Evolutionary conservation across 1,140 invertebrate genomes (phyloP), one percentile per base, ranked within the genome.

Genomic region (Bombus huntii): DNA sequence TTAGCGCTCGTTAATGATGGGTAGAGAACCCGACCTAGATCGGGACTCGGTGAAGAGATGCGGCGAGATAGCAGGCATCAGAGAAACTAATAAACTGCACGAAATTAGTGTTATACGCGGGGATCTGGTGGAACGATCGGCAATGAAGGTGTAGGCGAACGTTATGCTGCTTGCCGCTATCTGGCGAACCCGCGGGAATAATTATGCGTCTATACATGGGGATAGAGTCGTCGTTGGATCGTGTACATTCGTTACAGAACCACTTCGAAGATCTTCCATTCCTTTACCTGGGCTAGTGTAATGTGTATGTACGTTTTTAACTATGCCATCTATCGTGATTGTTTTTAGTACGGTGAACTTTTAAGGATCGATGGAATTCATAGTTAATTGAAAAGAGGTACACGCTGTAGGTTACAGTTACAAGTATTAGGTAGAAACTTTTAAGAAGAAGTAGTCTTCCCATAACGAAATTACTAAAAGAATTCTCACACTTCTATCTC

Each of bases 81-180:
- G 53, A 73, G 83, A 74, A 74, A 81, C 78, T 81, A 85, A 85
- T 85, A 85, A 85, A 85, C 83, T n/a, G 59, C 44, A 5, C 25
- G 71, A 81, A 85, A 85, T 85, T 85, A 80, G 83, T 81, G 83
- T 72, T 59, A 73, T 34, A 12, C 34, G 13, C 25, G 75, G 13
- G 18, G 15, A 39, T 42, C 42, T 37, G 25, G 25, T 31, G 31
- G 71, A 28, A 31, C 42, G 44, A 57, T 77, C 37, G 28, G 37
- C 25, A 72, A 80, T 85, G 53, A 81, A 74, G 71, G 83, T 81
- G 70, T 74, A 85, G 71, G 76, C 6, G 34, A 85, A 74, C 77
- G 31, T 72, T 74, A 80, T 65, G 83, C 31, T 10, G 57, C 1
- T 5, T 25, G 6, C n/a, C 25, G 73, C 34, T 73, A 81, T 81